Percentiles rank a stretch among this genome's conserved stretches.
Evolutionary conservation across 2,888 invertebrate species (phyloP).

Genomic region (Heliothis peltigera): DNA sequence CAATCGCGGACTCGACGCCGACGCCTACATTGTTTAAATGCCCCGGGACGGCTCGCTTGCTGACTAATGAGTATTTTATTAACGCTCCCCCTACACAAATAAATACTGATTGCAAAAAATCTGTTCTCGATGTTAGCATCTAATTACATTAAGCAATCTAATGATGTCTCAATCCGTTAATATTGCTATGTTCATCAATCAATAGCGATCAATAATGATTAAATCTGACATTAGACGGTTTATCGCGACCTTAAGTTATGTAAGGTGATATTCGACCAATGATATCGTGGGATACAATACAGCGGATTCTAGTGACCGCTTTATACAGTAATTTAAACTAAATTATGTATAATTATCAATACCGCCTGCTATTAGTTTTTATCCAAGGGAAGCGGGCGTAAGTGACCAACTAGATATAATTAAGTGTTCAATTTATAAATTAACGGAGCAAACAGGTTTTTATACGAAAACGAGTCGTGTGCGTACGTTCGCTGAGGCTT

Average conservation of each 20-base stretch:
- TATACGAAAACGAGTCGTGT: conserved; percentile 55
- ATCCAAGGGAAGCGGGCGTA: conserved; percentile 68
- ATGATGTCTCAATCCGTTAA: conserved; percentile 47
- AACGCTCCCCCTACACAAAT: conserved; percentile 41
- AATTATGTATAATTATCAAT: conserved; percentile 74
- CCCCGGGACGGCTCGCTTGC: conserved; percentile 61
- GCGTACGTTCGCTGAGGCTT: conserved; percentile 18
- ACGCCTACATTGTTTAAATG: conserved; percentile 86
- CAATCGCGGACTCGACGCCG: conserved; percentile 74
- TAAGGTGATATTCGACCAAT: conserved; percentile 46
- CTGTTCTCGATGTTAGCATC: conserved; percentile 21
- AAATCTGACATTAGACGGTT: conserved; percentile 50
- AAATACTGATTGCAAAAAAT: conserved; percentile 40
- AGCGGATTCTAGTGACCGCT: conserved; percentile 51
- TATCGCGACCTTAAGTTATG: conserved; percentile 50
- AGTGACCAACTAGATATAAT: conserved; percentile 71
- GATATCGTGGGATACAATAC: conserved; percentile 49
- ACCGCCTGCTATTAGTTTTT: conserved; percentile 72
- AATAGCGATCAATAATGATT: conserved; percentile 54
- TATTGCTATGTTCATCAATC: conserved; percentile 54
- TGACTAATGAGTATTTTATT: conserved; percentile 62
- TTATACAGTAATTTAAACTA: conserved; percentile 67
- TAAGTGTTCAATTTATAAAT: conserved; percentile 79
- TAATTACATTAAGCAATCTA: conserved; percentile 42
- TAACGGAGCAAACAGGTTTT: conserved; percentile 69